Evolutionary conservation across 1,140 invertebrate genomes (phyloP).

Genomic region (Bombus breviceps): DNA sequence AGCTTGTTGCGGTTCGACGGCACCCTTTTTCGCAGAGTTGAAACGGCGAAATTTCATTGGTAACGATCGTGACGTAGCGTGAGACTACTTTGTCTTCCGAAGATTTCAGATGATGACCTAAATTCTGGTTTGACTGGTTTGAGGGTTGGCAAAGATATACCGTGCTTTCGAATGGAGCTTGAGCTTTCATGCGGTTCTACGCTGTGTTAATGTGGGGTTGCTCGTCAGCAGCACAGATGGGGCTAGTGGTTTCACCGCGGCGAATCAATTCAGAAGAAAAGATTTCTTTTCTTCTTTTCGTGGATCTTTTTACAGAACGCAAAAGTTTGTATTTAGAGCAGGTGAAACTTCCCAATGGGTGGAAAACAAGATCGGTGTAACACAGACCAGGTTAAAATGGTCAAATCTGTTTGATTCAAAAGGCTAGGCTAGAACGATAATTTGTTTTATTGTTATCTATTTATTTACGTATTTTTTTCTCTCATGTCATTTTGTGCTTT

Average conservation of each 20-base stretch:
- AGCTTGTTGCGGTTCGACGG: conserved; percentile 26
- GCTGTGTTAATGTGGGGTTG: conserved; percentile 54
- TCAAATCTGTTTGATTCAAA: background rate
- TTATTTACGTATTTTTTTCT: background rate
- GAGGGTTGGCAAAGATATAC: background rate
- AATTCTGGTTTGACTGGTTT: background rate
- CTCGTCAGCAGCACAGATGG: conserved; percentile 70
- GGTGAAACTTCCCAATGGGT: background rate
- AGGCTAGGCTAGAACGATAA: background rate
- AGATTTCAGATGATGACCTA: conserved; percentile 17
- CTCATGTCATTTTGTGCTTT: background rate
- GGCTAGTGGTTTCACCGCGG: conserved; percentile 60
- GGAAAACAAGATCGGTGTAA: background rate
- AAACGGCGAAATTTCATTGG: background rate
- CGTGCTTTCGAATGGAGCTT: background rate
- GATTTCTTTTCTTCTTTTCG: background rate
- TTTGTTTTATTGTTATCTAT: background rate
- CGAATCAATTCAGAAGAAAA: background rate
- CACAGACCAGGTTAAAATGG: background rate
- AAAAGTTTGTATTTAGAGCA: background rate
- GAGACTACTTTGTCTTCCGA: background rate
- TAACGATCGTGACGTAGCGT: conserved; percentile 5
- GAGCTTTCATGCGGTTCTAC: conserved; percentile 30
- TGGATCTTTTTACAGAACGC: background rate
- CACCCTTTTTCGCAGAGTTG: background rate